Percentiles rank a stretch among this genome's conserved stretches.
Conservation (phyloP, 2,113 vertebrate species). For the Sylvilagus bachmani region DNA sequence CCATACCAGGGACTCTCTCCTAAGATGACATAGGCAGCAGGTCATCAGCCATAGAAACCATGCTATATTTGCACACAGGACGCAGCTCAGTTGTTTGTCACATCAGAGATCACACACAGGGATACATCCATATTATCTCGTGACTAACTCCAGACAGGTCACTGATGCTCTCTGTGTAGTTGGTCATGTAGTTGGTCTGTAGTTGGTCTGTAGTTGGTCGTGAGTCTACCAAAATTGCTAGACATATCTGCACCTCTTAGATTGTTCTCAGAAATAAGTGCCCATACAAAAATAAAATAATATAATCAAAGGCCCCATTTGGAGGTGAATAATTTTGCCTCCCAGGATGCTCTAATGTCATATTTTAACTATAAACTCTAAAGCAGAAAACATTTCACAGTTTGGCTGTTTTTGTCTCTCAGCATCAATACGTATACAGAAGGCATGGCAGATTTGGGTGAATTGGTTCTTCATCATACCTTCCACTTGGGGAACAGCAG, state of each 20-base stretch:
- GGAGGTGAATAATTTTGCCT: not conserved
- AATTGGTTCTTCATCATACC: constrained; percentile 82
- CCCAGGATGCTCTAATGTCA: not conserved
- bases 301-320: not conserved
- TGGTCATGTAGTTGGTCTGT: too few relatives aligned
- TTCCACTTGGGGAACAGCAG: constrained; percentile 68
- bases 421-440: constrained; percentile 93
- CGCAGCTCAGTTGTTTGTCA: too few relatives aligned
- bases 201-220: too few relatives aligned
- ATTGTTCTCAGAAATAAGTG: not conserved
- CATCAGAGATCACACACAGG: too few relatives aligned
- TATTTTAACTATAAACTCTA: not conserved
- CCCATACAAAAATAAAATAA: not conserved
- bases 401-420: constrained; percentile 65
- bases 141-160: too few relatives aligned
- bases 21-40: too few relatives aligned
- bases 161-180: too few relatives aligned
- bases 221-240: not conserved
- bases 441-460: constrained; percentile 87
- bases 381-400: not conserved
- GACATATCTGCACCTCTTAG: fast-evolving
- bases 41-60: too few relatives aligned
- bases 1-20: too few relatives aligned
- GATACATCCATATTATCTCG: too few relatives aligned
- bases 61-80: too few relatives aligned